Evolutionary conservation across 1,140 invertebrate genomes (phyloP).

Genomic region (Drosophila takahashii): DNA sequence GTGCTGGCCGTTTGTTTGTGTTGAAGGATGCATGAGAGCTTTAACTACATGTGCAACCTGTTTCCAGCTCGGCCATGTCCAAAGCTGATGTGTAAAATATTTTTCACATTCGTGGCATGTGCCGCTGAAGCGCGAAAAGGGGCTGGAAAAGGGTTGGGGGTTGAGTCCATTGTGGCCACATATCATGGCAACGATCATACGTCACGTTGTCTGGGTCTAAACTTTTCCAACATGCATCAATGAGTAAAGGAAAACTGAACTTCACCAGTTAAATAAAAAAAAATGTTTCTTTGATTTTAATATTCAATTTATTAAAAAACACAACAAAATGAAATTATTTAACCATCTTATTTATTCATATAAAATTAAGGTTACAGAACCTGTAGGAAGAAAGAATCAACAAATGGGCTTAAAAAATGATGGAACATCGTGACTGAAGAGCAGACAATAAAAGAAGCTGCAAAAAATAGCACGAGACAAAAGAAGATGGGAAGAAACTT

Average conservation of each 20-base stretch:
- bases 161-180: slow-evolving; percentile 49
- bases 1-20: slow-evolving; percentile 24
- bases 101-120: slow-evolving; percentile 54
- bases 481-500: slow-evolving; percentile 10
- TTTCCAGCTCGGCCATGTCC: slow-evolving; percentile 27
- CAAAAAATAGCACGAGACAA: slow-evolving; percentile 41
- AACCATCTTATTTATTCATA: neutral
- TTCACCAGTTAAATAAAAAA: slow-evolving; percentile 4
- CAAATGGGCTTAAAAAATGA: slow-evolving; percentile 15
- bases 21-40: slow-evolving; percentile 42
- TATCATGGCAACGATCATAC: slow-evolving; percentile 47
- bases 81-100: slow-evolving; percentile 58
- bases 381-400: neutral
- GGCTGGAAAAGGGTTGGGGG: slow-evolving; percentile 6
- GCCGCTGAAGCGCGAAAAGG: neutral
- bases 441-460: slow-evolving; percentile 16
- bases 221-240: slow-evolving; percentile 33
- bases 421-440: slow-evolving; percentile 18
- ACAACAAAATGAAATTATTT: neutral
- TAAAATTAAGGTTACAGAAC: neutral
- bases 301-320: neutral
- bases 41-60: slow-evolving; percentile 61
- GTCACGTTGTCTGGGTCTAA: slow-evolving; percentile 37
- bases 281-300: neutral
- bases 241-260: slow-evolving; percentile 6